phyloP scores from a whole-genome alignment of 2,797 vertebrate species.

The Pangasius sanitwongsei region DNA sequence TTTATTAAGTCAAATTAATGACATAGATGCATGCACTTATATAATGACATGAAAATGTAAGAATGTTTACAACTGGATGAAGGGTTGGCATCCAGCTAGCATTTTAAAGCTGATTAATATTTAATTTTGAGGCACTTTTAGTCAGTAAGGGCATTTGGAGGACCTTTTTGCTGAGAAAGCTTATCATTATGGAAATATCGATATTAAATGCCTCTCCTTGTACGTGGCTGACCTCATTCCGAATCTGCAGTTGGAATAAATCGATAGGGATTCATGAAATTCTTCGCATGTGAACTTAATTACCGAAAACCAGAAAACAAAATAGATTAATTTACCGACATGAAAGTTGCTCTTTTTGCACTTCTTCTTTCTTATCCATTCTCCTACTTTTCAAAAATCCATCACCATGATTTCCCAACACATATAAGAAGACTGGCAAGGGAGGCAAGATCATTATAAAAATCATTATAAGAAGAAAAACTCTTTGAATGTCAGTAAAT shows the following conservation, averaged over 20 bases:
- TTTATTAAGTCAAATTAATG: neutral
- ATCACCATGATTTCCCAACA: slow-evolving; percentile 7
- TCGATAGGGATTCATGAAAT: neutral
- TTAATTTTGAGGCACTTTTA: neutral
- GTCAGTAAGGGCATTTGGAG: neutral
- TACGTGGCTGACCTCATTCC: neutral
- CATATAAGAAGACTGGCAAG: neutral
- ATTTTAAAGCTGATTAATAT: neutral
- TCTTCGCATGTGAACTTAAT: neutral
- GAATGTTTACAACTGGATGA: neutral
- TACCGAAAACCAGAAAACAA: neutral
- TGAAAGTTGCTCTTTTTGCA: neutral
- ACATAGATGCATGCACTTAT: neutral
- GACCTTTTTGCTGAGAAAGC: neutral
- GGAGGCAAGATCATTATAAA: slow-evolving; percentile 32
- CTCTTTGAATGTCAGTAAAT: slow-evolving; percentile 36
- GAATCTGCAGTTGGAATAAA: neutral
- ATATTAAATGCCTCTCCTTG: neutral
- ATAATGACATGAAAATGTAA: neutral
- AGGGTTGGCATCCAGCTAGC: too few species aligned
- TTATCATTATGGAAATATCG: neutral
- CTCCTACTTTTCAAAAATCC: neutral
- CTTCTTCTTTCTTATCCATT: slow-evolving; percentile 1
- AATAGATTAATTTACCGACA: neutral
- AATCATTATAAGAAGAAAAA: slow-evolving; percentile 41